Conservation (phyloP, 2,113 vertebrate species). For the Bettongia penicillata region DNA sequence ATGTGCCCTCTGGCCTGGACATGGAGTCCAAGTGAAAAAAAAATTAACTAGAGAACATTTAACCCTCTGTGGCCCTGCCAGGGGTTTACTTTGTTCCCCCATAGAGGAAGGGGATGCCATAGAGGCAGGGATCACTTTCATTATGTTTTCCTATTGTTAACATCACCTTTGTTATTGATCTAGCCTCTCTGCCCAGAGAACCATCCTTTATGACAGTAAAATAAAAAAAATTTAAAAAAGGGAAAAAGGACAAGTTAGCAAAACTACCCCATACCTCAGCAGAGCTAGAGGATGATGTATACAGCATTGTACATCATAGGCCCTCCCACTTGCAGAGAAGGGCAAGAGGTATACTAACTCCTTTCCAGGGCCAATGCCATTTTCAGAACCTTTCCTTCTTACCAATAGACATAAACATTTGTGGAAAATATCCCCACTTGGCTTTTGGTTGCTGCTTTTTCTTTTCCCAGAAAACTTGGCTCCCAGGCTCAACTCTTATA, state of each 20-base stretch:
- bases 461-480: not conserved
- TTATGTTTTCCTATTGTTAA: not conserved
- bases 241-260: not conserved
- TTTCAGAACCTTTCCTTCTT: slow-evolving; percentile 19
- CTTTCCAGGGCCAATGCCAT: not conserved
- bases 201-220: not conserved
- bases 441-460: slow-evolving; percentile 27
- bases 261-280: not conserved
- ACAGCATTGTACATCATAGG: not conserved
- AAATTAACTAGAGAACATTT: not conserved
- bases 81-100: not conserved
- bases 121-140: not conserved
- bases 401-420: slow-evolving; percentile 3
- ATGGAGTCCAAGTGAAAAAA: not conserved
- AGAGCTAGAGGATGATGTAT: not conserved
- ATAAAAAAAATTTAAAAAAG: not conserved
- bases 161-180: not conserved
- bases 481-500: too few relatives aligned
- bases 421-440: slow-evolving; percentile 36
- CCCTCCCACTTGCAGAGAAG: not conserved
- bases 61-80: slow-evolving; percentile 41
- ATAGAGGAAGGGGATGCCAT: too few relatives aligned
- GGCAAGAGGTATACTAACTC: not conserved
- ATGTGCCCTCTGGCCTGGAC: not conserved
- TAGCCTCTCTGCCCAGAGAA: not conserved